Evolutionary conservation across 2,797 vertebrate genomes (phyloP).

Genomic region (Protosalanx chinensis): DNA sequence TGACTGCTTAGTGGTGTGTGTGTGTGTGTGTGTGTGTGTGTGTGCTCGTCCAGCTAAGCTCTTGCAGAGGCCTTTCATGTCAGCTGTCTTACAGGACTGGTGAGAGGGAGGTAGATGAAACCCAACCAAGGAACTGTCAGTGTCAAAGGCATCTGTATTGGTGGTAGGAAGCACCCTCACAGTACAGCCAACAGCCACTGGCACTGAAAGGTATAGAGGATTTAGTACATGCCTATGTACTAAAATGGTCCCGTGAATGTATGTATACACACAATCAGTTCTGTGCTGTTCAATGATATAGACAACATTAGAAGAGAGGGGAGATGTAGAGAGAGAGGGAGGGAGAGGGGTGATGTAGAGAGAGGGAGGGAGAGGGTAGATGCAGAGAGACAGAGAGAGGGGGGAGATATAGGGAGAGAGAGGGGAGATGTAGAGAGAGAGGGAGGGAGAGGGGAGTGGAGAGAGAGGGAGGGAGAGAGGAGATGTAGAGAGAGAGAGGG

Average conservation of each 20-base stretch:
- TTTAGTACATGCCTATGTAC: not conserved
- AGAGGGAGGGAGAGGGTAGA: too few species aligned
- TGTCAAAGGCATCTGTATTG: not conserved
- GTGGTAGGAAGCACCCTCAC: not conserved
- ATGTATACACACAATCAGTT: not conserved
- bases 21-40: not conserved
- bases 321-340: too few species aligned
- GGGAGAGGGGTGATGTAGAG: not conserved
- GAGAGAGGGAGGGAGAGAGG: not conserved
- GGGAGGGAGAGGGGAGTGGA: not conserved
- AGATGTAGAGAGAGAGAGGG: too few species aligned
- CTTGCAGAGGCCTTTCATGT: not conserved
- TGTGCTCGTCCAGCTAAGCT: not conserved
- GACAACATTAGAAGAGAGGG: not conserved
- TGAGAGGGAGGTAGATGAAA: slow-evolving; percentile 1
- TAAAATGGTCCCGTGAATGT: not conserved
- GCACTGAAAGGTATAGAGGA: not conserved
- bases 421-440: not conserved
- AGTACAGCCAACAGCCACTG: not conserved
- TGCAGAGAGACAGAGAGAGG: not conserved
- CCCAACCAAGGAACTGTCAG: too few species aligned
- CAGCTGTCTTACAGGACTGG: not conserved
- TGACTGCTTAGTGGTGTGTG: not conserved
- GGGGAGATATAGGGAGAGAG: too few species aligned
- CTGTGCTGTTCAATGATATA: not conserved